These are phyloP conservation scores for Apostichopus leukothele DNA, from an alignment of 53 echinoderm and acorn worm species.

Conservation along the genomic window DNA sequence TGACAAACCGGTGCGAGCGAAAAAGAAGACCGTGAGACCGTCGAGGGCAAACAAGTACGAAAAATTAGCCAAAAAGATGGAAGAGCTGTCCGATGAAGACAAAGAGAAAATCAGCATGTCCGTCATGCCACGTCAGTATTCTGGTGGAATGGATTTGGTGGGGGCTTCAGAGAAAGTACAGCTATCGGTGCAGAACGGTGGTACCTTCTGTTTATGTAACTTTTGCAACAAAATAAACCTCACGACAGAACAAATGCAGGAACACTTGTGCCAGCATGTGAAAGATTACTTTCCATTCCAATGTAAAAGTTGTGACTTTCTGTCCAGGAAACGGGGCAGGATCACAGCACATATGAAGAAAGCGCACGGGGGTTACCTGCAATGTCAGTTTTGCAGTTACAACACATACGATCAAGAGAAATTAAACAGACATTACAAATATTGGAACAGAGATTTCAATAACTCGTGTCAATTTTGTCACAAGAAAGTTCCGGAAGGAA, in stretches of 20 bases:
- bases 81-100: background rate
- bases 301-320: slow-evolving; percentile 24
- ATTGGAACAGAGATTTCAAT: slow-evolving; percentile 43
- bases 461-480: slow-evolving; percentile 44
- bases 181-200: slow-evolving; percentile 11
- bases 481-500: slow-evolving; percentile 20
- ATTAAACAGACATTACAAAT: slow-evolving; percentile 32
- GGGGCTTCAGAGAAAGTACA: slow-evolving; percentile 34
- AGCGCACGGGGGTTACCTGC: slow-evolving; percentile 19
- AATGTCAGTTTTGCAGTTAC: slow-evolving; percentile 24
- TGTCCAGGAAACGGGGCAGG: slow-evolving; percentile 17
- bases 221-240: slow-evolving; percentile 11
- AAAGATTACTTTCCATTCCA: slow-evolving; percentile 22
- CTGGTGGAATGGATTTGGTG: background rate
- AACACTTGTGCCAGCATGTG: slow-evolving; percentile 26
- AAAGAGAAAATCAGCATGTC: slow-evolving; percentile 13
- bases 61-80: background rate
- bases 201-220: slow-evolving; percentile 7
- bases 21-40: background rate
- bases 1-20: background rate
- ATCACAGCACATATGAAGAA: slow-evolving; percentile 45
- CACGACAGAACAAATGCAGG: slow-evolving; percentile 13
- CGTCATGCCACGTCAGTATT: background rate
- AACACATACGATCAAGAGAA: slow-evolving; percentile 32
- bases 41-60: background rate